Percentiles rank a stretch among this genome's conserved stretches.
Conservation (phyloP, 2,888 invertebrate genomes). For the Lepidocyrtinus sp. region DNA sequence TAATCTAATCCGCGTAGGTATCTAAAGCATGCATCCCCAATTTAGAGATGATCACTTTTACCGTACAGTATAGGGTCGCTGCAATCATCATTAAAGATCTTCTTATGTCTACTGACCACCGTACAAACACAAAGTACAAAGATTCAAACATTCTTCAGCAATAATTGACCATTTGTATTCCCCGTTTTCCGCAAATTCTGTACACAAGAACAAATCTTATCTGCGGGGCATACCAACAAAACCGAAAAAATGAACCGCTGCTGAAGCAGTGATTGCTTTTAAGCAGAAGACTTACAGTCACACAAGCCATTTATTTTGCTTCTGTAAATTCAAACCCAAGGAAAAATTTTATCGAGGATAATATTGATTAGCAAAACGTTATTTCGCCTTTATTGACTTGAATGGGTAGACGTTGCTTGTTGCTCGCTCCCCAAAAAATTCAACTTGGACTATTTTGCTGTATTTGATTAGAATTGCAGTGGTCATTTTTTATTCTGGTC, state of each 20-base stretch:
- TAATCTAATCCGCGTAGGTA: no score
- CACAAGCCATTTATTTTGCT: neutral
- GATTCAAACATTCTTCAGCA: constrained; percentile 21
- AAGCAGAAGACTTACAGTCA: no score
- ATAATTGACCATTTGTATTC: constrained; percentile 57
- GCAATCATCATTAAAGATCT: constrained; percentile 34
- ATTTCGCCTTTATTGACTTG: neutral
- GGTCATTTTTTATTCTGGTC: no score
- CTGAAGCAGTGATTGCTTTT: neutral
- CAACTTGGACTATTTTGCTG: no score
- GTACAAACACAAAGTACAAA: no score
- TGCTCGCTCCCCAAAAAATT: no score
- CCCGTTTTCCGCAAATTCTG: constrained; percentile 35
- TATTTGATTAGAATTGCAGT: no score
- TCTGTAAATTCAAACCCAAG: neutral
- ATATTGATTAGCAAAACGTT: neutral
- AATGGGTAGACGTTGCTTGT: no score
- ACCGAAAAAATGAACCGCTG: neutral
- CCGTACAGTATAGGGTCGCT: neutral
- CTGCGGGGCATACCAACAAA: constrained; percentile 7
- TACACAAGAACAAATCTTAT: constrained; percentile 24
- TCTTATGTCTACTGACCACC: neutral
- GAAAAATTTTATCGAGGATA: neutral
- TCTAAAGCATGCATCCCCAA: no score
- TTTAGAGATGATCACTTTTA: no score